Base-by-base conservation (phyloP, 2,113 vertebrate genomes). In the Dissostichus mawsoni region DNA sequence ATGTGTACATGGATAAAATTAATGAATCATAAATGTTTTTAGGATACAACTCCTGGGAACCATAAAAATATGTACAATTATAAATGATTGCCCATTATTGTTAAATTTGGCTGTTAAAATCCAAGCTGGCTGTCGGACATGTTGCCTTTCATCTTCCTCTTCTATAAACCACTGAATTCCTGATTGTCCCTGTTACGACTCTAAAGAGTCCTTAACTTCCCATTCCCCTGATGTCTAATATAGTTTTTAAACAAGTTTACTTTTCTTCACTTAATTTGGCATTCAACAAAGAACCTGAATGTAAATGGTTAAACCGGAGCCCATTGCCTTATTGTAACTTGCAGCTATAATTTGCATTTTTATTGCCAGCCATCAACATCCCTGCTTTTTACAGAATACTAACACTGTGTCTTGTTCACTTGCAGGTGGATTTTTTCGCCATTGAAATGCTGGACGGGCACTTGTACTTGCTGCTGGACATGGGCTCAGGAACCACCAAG, bases 361-460 rank as follows among this genome's bases (percentile, higher is more conserved):
- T 55, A 71, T 67, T 74, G 20, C 44, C 11, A 14, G 3, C 51
- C 36, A 55, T 83, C 29, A 58, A 48, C 14, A 8, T 64, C 50
- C 57, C 12, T 36, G 17, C 29, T 58, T 68, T 67, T 18, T 8
- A 12, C 58, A 62, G 74, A 52, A 76, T 74, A 33, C 59, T 81
- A 69, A 85, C 41, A 17, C 0, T 59, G 23, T 33, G 2, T 75
- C 52, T 62, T 50, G 56, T 63, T 57, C 29, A 20, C 25, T 25
- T 45, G 17, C 85, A 94, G 93, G 93, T 99, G 82, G 98, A 99
- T 82, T 99, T 99, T 89, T 99, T 99, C 90, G 98, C 98, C 50
- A 99, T 99, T 71, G 98, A 99, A 86, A 99, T 99, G 97, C 95
- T 99, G 51, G 98, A 99, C 51, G 98, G 98, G 0, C 97, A 99